Conservation (phyloP, 1,140 invertebrate species). For the Caenorhabditis tropicalis region DNA sequence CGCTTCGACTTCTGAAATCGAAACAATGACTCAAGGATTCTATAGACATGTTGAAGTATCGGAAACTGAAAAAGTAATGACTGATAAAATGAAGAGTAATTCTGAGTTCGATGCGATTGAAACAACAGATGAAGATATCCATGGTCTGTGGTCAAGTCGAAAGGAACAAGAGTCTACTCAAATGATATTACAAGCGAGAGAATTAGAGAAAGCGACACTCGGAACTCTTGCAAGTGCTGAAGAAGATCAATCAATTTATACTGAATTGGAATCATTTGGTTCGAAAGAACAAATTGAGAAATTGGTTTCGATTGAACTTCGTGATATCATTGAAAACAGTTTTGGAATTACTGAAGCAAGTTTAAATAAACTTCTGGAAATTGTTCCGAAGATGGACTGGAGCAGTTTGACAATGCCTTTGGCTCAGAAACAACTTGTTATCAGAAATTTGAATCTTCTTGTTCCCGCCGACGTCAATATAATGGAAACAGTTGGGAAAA, state of each 20-base stretch:
- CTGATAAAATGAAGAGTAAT: background rate
- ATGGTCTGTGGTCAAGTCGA: background rate
- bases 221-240: background rate
- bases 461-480: background rate
- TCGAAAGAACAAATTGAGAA: background rate
- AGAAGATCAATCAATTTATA: background rate
- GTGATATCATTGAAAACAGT: constrained; percentile 15
- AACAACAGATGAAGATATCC: background rate
- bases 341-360: background rate
- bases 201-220: background rate
- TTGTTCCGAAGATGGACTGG: constrained; percentile 15
- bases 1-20: background rate
- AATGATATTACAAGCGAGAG: background rate
- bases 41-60: background rate
- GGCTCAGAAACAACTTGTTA: background rate
- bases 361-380: constrained; percentile 5
- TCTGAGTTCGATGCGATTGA: background rate
- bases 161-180: constrained; percentile 5
- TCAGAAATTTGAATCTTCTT: background rate
- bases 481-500: background rate
- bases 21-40: constrained; percentile 23
- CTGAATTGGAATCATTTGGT: background rate
- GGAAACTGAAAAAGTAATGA: background rate
- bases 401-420: constrained; percentile 19
- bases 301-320: background rate